Evolutionary conservation across 2,113 vertebrate genomes (phyloP).

Genomic region (Daubentonia madagascariensis): DNA sequence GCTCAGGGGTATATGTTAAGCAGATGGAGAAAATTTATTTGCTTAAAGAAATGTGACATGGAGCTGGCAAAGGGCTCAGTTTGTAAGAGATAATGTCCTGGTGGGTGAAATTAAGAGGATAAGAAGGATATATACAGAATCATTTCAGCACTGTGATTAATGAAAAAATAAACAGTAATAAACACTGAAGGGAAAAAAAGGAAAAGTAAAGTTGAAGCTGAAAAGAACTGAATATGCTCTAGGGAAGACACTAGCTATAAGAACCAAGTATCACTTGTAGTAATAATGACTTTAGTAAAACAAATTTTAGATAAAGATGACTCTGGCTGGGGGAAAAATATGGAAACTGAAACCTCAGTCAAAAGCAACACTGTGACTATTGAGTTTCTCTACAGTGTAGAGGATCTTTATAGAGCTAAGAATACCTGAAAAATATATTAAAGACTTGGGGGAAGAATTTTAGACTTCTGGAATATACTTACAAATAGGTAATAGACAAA

Average conservation of each 20-base stretch:
- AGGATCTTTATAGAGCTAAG: conserved; percentile 2
- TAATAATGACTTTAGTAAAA: conserved; percentile 52
- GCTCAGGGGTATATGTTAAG: conserved; percentile 52
- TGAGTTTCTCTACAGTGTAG: conserved; percentile 24
- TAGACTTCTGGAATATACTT: conserved; percentile 19
- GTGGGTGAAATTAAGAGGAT: conserved; percentile 47
- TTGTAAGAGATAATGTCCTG: conserved; percentile 56
- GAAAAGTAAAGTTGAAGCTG: background rate
- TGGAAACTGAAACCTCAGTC: conserved; percentile 25
- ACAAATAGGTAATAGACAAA: conserved; percentile 53
- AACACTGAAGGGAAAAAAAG: conserved; percentile 23
- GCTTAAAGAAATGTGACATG: conserved; percentile 62
- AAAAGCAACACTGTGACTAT: conserved; percentile 52
- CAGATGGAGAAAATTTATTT: conserved; percentile 65
- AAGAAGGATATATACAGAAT: background rate
- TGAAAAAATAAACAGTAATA: conserved; percentile 59
- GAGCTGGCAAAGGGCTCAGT: conserved; percentile 20
- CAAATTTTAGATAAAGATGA: conserved; percentile 60
- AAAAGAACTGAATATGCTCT: conserved; percentile 36
- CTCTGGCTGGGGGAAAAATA: background rate
- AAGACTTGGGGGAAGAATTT: conserved; percentile 31
- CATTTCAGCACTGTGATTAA: conserved; percentile 53
- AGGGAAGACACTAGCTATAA: background rate
- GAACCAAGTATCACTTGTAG: conserved; percentile 20
- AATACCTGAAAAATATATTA: conserved; percentile 62